Conservation (phyloP, 1,140 invertebrate genomes). For the Drosophila erecta region DNA sequence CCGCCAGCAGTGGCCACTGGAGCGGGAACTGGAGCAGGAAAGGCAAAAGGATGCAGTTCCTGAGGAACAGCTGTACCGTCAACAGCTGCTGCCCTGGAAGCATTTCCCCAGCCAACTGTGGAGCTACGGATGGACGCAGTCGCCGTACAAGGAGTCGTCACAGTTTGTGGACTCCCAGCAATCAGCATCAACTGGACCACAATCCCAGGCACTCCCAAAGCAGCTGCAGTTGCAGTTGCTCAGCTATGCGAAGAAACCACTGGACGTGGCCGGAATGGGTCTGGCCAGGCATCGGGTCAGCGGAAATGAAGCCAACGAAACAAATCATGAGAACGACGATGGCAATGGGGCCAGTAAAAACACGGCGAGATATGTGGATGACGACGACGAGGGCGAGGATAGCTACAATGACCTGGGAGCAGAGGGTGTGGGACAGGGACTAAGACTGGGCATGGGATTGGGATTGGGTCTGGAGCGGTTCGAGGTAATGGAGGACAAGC, state of each 20-base stretch:
- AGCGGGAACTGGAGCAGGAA: conserved; percentile 18
- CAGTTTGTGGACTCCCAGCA: conserved; percentile 65
- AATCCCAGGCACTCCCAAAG: conserved; percentile 27
- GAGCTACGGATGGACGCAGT: conserved; percentile 51
- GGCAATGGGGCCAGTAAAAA: conserved; percentile 40
- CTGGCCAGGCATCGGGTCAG: conserved; percentile 52
- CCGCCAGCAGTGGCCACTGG: conserved; percentile 31
- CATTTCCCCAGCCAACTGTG: conserved; percentile 75
- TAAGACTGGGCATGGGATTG: background rate
- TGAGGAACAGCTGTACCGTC: conserved; percentile 41
- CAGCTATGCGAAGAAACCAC: conserved; percentile 67
- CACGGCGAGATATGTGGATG: conserved; percentile 42
- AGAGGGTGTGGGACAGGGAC: conserved; percentile 5
- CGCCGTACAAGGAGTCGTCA: conserved; percentile 27
- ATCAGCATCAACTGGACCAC: conserved; percentile 19
- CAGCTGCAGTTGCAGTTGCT: conserved; percentile 31
- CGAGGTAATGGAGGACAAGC: conserved; percentile 32
- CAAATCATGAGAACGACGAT: conserved; percentile 49
- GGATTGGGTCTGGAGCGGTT: conserved; percentile 15
- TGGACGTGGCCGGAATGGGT: conserved; percentile 48
- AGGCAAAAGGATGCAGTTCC: conserved; percentile 5
- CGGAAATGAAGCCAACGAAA: conserved; percentile 80
- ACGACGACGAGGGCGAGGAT: conserved; percentile 25
- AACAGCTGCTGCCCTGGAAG: conserved; percentile 42
- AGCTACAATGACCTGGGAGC: conserved; percentile 8